These are phyloP conservation scores for Smittia aterrima DNA, from an alignment of 2,888 invertebrate genomes.

Conservation along the genomic window DNA sequence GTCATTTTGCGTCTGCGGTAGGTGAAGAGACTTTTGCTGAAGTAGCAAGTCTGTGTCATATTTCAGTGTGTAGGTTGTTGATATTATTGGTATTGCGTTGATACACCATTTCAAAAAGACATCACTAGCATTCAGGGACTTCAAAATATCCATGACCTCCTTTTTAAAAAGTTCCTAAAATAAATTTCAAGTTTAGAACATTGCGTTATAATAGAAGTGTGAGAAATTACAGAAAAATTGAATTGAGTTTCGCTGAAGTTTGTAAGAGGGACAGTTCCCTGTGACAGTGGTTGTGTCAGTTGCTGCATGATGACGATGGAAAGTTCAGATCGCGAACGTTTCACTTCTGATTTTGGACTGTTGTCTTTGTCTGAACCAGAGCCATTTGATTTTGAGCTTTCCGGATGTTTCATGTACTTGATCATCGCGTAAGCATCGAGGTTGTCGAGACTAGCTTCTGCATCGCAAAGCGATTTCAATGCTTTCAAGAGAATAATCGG, in stretches of 20 bases:
- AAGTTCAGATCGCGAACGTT: slow-evolving; percentile 65
- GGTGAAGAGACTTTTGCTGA: slow-evolving; percentile 65
- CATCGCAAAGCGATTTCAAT: slow-evolving; percentile 69
- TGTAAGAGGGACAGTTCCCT: slow-evolving; percentile 56
- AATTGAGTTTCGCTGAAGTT: slow-evolving; percentile 54
- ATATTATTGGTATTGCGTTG: slow-evolving; percentile 31
- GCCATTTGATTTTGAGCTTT: slow-evolving; percentile 50
- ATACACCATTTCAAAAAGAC: slow-evolving; percentile 59
- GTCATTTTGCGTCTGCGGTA: slow-evolving; percentile 68
- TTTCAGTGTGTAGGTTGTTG: slow-evolving; percentile 57
- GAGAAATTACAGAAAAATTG: slow-evolving; percentile 52
- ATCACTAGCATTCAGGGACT: slow-evolving; percentile 78
- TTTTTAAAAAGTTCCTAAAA: slow-evolving; percentile 73
- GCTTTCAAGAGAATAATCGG: slow-evolving; percentile 65
- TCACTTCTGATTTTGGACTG: slow-evolving; percentile 58
- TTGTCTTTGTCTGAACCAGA: slow-evolving; percentile 58
- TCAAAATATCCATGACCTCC: slow-evolving; percentile 74
- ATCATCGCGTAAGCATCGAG: slow-evolving; percentile 72
- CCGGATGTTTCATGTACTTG: slow-evolving; percentile 70
- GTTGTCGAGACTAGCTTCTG: slow-evolving; percentile 71
- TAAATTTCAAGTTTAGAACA: slow-evolving; percentile 42
- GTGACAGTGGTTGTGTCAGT: slow-evolving; percentile 65
- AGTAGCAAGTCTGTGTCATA: slow-evolving; percentile 50
- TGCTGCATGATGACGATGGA: slow-evolving; percentile 72
- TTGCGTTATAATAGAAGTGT: background rate